These are phyloP conservation scores for Hoplodrina blanda DNA, from an alignment of 2,888 invertebrate species.

Conservation along the genomic window DNA sequence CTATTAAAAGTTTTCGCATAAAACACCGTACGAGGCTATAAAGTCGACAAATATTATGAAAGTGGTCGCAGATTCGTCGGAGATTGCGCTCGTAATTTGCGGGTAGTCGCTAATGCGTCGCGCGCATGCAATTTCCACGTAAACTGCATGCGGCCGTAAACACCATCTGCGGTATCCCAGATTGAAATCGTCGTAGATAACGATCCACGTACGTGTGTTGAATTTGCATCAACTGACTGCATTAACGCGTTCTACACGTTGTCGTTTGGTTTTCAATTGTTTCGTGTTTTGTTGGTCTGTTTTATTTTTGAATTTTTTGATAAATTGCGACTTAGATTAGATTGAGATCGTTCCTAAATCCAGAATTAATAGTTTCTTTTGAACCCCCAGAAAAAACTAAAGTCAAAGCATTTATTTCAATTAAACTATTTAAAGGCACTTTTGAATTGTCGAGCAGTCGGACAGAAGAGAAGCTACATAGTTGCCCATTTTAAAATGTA, in stretches of 20 bases:
- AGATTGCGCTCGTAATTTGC: conserved; percentile 73
- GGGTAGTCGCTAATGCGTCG: conserved; percentile 71
- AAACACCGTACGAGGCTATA: conserved; percentile 39
- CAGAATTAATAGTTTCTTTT: too few species aligned
- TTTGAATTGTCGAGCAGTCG: too few species aligned
- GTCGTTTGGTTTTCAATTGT: conserved; percentile 23
- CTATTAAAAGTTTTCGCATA: conserved; percentile 52
- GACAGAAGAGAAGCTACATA: too few species aligned
- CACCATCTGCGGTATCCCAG: conserved; percentile 71
- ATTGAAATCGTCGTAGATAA: conserved; percentile 71
- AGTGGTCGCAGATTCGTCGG: conserved; percentile 58
- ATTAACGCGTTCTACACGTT: conserved; percentile 30
- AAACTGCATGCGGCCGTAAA: conserved; percentile 68
- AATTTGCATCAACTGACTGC: conserved; percentile 53
- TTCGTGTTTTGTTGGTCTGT: neutral
- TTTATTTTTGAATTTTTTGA: neutral
- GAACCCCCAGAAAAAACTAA: too few species aligned
- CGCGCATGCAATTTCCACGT: conserved; percentile 78
- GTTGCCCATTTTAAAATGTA: too few species aligned
- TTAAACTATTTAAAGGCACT: too few species aligned
- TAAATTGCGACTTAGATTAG: too few species aligned
- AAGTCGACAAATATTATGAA: conserved; percentile 55
- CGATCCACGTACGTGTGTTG: conserved; percentile 44
- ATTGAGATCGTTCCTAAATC: too few species aligned
- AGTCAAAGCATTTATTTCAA: too few species aligned